These are phyloP conservation scores for Coilia nasus DNA, from an alignment of 2,797 vertebrate species.

Conservation along the genomic window DNA sequence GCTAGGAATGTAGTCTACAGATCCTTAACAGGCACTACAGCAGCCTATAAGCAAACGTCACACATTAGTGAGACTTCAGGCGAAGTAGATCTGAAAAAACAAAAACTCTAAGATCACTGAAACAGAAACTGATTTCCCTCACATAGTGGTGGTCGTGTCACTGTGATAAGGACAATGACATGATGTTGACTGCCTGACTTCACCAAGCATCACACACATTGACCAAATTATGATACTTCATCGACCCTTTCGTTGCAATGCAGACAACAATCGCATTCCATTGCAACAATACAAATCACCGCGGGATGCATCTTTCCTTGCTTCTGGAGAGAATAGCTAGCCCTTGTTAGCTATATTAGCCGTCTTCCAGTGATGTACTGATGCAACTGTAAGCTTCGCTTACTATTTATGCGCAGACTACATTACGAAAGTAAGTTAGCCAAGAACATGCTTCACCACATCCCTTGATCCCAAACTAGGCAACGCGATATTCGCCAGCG, in stretches of 20 bases:
- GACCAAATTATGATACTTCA: neutral
- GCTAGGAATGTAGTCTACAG: neutral
- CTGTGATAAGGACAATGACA: neutral
- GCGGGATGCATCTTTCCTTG: neutral
- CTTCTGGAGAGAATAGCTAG: neutral
- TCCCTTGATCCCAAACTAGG: neutral
- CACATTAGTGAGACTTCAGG: neutral
- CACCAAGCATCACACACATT: neutral
- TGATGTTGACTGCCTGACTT: neutral
- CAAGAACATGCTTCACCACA: neutral
- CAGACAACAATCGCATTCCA: slow-evolving; percentile 12
- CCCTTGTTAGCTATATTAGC: slow-evolving; percentile 2
- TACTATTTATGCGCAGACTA: neutral
- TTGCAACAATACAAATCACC: slow-evolving; percentile 18
- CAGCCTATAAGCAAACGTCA: neutral
- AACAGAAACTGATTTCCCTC: neutral
- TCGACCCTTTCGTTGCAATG: slow-evolving; percentile 3
- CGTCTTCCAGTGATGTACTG: neutral
- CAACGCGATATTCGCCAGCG: neutral
- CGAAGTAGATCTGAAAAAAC: too few species aligned
- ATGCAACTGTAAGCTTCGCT: neutral
- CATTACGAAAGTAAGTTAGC: slow-evolving; percentile 6
- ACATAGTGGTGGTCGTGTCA: neutral
- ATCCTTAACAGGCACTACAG: too few species aligned
- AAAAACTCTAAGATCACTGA: neutral